Evolutionary conservation across 1,140 invertebrate genomes (phyloP).

Genomic region (Centruroides sculpturatus): DNA sequence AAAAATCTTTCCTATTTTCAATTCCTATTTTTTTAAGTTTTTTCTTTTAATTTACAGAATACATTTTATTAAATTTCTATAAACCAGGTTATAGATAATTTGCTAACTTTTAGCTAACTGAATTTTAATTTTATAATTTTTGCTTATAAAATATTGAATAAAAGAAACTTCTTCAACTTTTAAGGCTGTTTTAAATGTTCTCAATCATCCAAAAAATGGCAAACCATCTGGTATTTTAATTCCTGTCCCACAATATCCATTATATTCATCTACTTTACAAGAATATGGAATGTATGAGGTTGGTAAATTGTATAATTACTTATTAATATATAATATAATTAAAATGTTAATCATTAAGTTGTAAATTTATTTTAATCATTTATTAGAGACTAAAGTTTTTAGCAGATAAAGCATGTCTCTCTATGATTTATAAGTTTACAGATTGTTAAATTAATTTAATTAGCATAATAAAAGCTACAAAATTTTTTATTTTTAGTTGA

Average conservation of each 20-base stretch:
- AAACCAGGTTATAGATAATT: not conserved
- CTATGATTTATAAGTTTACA: too few relatives aligned
- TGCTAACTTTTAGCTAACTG: not conserved
- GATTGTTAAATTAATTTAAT: too few relatives aligned
- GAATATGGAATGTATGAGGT: conserved; percentile 68
- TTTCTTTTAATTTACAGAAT: too few relatives aligned
- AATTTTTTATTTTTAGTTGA: too few relatives aligned
- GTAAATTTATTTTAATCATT: not conserved
- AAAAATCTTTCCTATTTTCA: too few relatives aligned
- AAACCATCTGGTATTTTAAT: conserved; percentile 72
- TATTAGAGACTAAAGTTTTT: not conserved
- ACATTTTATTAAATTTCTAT: too few relatives aligned
- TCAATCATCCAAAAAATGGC: conserved; percentile 41
- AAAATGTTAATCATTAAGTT: not conserved
- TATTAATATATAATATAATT: conserved; percentile 17
- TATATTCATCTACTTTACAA: conserved; percentile 86
- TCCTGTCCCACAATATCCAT: conserved; percentile 94
- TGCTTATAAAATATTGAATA: not conserved
- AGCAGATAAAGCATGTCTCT: not conserved
- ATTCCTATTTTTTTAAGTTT: too few relatives aligned
- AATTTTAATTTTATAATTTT: not conserved
- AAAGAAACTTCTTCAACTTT: conserved; percentile 12
- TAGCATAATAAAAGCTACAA: too few relatives aligned
- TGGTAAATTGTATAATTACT: conserved; percentile 4
- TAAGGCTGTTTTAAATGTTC: conserved; percentile 50